Percentiles rank a stretch among this genome's conserved stretches.
These are phyloP conservation scores for Melikaiella ostensackeni DNA, from an alignment of 2,888 invertebrate genomes.

Conservation along the genomic window DNA sequence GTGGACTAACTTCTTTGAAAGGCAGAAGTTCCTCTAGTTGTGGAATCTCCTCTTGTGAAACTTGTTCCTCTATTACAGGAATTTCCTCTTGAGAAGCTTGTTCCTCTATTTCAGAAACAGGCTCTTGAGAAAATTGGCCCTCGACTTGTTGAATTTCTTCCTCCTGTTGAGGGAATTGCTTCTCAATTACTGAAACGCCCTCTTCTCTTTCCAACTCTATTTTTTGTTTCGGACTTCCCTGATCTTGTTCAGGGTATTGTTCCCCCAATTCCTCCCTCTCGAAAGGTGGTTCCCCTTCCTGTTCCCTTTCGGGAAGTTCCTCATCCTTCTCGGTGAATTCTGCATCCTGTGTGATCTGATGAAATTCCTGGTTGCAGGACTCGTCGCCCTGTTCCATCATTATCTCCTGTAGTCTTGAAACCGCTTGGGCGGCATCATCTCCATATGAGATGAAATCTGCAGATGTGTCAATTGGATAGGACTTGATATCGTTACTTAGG, in stretches of 20 bases:
- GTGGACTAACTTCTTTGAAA: neutral
- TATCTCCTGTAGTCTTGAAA: constrained; percentile 33
- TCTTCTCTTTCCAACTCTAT: constrained; percentile 32
- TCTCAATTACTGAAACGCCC: constrained; percentile 44
- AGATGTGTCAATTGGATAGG: constrained; percentile 10
- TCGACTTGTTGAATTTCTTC: neutral
- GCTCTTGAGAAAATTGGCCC: neutral
- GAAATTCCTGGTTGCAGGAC: constrained; percentile 40
- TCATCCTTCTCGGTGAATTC: neutral
- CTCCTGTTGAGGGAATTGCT: constrained; percentile 31
- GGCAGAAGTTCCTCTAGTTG: neutral
- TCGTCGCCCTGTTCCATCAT: constrained; percentile 43
- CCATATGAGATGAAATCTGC: constrained; percentile 10
- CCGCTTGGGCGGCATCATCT: constrained; percentile 18
- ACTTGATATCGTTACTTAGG: constrained; percentile 44
- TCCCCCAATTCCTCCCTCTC: constrained; percentile 44
- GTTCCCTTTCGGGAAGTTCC: neutral
- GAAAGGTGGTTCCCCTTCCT: neutral
- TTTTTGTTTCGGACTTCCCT: constrained; percentile 47
- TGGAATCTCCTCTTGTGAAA: constrained; percentile 34
- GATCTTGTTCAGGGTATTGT: constrained; percentile 44
- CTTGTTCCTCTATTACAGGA: constrained; percentile 24
- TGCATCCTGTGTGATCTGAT: constrained; percentile 6
- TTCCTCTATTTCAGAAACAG: constrained; percentile 44
- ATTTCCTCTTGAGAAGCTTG: constrained; percentile 44